A percentile compares a stretch with the other conserved stretches of the same genome.
Conservation (phyloP, 2,888 invertebrate genomes). For the Barypeithes pellucidus region DNA sequence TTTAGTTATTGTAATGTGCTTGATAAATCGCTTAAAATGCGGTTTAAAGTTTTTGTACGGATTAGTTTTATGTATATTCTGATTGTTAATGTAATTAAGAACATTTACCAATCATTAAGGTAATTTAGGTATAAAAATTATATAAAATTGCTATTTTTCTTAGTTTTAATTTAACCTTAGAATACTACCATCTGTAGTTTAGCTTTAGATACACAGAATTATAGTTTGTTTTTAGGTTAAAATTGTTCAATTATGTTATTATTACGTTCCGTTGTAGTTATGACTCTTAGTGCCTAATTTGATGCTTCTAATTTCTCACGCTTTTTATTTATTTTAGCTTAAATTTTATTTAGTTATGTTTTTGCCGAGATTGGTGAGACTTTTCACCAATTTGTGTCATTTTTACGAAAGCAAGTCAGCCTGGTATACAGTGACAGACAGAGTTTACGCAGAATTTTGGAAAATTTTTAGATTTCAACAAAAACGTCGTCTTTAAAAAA, state of each 20-base stretch:
- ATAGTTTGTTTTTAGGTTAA: neutral
- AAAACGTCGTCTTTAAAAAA: too few relatives aligned
- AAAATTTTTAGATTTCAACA: too few relatives aligned
- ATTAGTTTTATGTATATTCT: conserved; percentile 31
- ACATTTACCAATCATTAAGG: conserved; percentile 26
- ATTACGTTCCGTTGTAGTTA: neutral
- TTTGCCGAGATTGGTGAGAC: neutral
- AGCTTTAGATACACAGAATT: conserved; percentile 21
- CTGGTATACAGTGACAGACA: too few relatives aligned
- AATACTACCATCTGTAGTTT: conserved; percentile 19
- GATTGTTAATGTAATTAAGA: conserved; percentile 28
- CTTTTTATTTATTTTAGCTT: conserved; percentile 27
- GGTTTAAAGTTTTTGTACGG: conserved; percentile 26
- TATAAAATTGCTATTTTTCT: conserved; percentile 28
- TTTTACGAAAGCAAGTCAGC: conserved; percentile 3
- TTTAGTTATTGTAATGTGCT: conserved; percentile 14
- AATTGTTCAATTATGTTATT: neutral
- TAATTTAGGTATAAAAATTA: conserved; percentile 28
- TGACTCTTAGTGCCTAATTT: conserved; percentile 10
- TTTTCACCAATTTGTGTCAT: neutral
- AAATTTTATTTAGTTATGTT: conserved; percentile 12
- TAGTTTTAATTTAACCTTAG: conserved; percentile 28
- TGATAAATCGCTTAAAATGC: conserved; percentile 7
- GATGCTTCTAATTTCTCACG: conserved; percentile 13
- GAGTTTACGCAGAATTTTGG: too few relatives aligned